These are phyloP conservation scores for Trematomus bernacchii DNA, from an alignment of 2,797 vertebrate genomes.

Conservation along the genomic window DNA sequence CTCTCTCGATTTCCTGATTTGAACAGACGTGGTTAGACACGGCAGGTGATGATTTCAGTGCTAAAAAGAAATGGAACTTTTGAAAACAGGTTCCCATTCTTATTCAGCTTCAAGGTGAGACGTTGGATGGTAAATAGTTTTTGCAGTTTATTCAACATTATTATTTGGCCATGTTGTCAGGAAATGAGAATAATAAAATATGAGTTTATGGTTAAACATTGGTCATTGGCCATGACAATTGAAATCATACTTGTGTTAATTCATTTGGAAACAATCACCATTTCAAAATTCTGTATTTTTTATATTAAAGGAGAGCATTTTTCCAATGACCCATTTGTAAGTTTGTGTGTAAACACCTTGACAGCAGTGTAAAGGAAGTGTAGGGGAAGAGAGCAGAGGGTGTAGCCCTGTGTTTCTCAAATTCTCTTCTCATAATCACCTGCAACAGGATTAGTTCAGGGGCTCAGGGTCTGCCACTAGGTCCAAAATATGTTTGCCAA, in stretches of 20 bases:
- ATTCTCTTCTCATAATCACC: constrained; percentile 73
- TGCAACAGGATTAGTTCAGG: constrained; percentile 75
- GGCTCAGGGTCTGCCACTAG: constrained; percentile 73
- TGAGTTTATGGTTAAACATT: constrained; percentile 2
- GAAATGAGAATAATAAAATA: neutral
- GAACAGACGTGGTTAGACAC: constrained; percentile 34
- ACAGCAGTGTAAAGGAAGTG: constrained; percentile 21
- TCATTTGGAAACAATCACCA: neutral
- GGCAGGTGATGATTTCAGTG: constrained; percentile 37
- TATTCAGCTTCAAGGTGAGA: constrained; percentile 30
- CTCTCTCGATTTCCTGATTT: constrained; percentile 43
- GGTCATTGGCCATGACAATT: constrained; percentile 12
- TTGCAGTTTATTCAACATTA: constrained; percentile 3
- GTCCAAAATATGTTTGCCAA: constrained; percentile 79
- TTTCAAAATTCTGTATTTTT: neutral
- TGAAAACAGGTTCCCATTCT: constrained; percentile 17
- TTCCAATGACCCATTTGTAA: neutral
- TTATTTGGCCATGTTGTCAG: neutral
- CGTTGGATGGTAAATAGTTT: neutral
- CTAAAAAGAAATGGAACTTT: constrained; percentile 32
- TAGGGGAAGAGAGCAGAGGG: constrained; percentile 35
- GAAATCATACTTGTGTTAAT: neutral
- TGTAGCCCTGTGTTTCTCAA: constrained; percentile 55
- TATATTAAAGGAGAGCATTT: neutral
- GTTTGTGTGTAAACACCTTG: constrained; percentile 9